A percentile compares a stretch with the other conserved stretches of the same genome.
phyloP scores from a whole-genome alignment of 2,797 vertebrate species.

The Semaprochilodus insignis region DNA sequence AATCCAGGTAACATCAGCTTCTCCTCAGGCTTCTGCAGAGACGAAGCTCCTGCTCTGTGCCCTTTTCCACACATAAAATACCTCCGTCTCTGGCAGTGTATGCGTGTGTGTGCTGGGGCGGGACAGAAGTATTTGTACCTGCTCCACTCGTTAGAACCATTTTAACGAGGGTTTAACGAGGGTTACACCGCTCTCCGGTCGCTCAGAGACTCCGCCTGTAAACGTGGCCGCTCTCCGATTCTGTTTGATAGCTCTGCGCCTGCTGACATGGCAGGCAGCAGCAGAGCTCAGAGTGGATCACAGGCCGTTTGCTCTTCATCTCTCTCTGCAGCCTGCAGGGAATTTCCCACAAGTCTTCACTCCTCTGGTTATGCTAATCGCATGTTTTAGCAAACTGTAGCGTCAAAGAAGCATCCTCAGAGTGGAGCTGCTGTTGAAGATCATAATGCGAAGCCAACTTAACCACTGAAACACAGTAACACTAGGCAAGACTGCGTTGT shows the following conservation, averaged over 20 bases:
- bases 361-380: background rate
- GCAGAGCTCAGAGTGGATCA: conserved; percentile 69
- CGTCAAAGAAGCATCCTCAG: background rate
- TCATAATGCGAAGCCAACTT: background rate
- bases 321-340: conserved; percentile 4
- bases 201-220: background rate
- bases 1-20: background rate
- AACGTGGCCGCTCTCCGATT: conserved; percentile 74
- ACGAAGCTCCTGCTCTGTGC: background rate
- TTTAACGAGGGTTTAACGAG: background rate
- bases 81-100: background rate
- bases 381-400: conserved; percentile 10
- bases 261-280: conserved; percentile 70
- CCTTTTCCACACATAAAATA: background rate
- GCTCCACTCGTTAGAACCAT: background rate
- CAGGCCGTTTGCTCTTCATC: conserved; percentile 23
- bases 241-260: conserved; percentile 75
- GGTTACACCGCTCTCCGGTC: conserved; percentile 11
- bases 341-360: background rate
- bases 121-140: background rate
- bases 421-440: background rate
- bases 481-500: background rate
- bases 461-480: background rate
- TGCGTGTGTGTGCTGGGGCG: background rate
- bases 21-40: background rate